Conservation (phyloP, 2,797 vertebrate genomes). For the Eleutherodactylus coqui region DNA sequence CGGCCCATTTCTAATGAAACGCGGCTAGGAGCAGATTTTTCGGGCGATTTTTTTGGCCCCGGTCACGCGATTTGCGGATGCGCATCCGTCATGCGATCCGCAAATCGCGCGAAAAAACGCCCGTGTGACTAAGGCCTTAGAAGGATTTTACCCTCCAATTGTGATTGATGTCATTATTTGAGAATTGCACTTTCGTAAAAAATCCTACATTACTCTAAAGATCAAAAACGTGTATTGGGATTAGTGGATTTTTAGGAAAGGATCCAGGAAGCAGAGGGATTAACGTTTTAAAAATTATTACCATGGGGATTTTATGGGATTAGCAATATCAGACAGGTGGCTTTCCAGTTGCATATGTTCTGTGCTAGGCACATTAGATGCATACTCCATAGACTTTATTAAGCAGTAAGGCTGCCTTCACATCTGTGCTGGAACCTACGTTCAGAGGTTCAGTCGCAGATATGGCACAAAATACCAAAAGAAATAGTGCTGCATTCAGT, state of each 20-base stretch:
- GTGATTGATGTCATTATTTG: neutral
- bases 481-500: too few species aligned
- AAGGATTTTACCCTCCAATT: neutral
- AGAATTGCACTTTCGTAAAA: neutral
- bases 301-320: conserved; percentile 37
- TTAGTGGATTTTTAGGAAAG: conserved; percentile 25
- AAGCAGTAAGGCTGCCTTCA: neutral
- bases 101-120: too few species aligned
- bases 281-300: conserved; percentile 37
- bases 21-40: too few species aligned
- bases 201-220: neutral
- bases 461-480: too few species aligned
- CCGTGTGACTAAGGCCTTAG: too few species aligned
- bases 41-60: too few species aligned
- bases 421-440: too few species aligned
- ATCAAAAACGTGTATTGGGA: conserved; percentile 15
- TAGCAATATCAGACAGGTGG: conserved; percentile 37
- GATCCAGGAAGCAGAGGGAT: conserved; percentile 7
- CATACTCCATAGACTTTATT: neutral
- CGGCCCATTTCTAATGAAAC: too few species aligned
- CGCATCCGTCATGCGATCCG: too few species aligned
- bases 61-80: too few species aligned
- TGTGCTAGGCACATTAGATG: neutral
- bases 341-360: neutral
- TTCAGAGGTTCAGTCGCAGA: too few species aligned